These are phyloP conservation scores for Nowickia ferox DNA, from an alignment of 2,888 invertebrate species.

Conservation along the genomic window DNA sequence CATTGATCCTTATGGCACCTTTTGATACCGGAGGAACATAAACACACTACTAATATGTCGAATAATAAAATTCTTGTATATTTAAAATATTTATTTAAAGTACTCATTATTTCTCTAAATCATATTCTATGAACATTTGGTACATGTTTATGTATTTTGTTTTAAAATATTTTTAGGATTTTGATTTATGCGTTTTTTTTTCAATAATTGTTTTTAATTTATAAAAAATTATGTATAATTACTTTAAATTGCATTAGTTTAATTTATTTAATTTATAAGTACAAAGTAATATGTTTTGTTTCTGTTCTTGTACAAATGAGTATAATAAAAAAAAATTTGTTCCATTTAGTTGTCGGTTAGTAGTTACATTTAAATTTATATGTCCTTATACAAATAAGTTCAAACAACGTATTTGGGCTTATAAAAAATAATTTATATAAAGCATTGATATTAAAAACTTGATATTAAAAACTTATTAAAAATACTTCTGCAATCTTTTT, in stretches of 20 bases:
- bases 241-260: constrained; percentile 58
- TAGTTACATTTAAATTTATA: constrained; percentile 60
- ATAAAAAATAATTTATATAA: background rate
- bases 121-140: constrained; percentile 70
- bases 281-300: constrained; percentile 34
- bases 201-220: constrained; percentile 41
- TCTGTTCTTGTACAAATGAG: constrained; percentile 76
- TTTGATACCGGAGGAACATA: too few relatives aligned
- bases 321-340: constrained; percentile 73
- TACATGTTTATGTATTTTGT: constrained; percentile 56
- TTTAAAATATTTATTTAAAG: constrained; percentile 11
- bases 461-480: too few relatives aligned
- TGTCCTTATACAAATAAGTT: constrained; percentile 25
- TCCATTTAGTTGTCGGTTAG: constrained; percentile 68
- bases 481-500: too few relatives aligned
- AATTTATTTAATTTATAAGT: constrained; percentile 15
- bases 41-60: too few relatives aligned
- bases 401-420: constrained; percentile 35
- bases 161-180: constrained; percentile 29
- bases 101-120: constrained; percentile 32
- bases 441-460: too few relatives aligned
- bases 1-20: too few relatives aligned
- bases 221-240: constrained; percentile 63
- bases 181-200: constrained; percentile 25
- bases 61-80: too few relatives aligned